Conservation (phyloP, 1,140 invertebrate genomes). For the Telenomus remus region DNA sequence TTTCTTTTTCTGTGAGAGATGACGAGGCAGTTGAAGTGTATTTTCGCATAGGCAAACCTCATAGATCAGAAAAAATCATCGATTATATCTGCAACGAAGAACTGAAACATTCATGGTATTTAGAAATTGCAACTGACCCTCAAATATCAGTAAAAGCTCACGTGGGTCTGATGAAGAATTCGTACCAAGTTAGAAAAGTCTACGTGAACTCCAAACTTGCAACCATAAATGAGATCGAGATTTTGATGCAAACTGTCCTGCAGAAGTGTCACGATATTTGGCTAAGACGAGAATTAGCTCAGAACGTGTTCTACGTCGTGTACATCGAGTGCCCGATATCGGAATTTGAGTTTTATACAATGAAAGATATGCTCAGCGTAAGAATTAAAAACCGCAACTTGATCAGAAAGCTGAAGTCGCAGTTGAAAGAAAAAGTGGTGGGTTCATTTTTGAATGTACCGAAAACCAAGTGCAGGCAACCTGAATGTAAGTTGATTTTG, state of each 20-base stretch:
- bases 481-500: constrained; percentile 11
- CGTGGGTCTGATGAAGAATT: constrained; percentile 50
- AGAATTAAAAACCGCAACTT: too few relatives aligned
- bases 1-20: constrained; percentile 66
- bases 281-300: constrained; percentile 1
- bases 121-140: constrained; percentile 12
- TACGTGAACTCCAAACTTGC: constrained; percentile 59
- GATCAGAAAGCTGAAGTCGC: constrained; percentile 18
- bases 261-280: constrained; percentile 12
- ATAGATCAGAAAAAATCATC: constrained; percentile 54
- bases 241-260: constrained; percentile 22
- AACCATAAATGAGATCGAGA: constrained; percentile 50
- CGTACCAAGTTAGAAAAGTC: constrained; percentile 23
- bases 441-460: constrained; percentile 10
- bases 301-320: constrained; percentile 54
- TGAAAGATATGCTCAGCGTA: neutral
- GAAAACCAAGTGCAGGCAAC: neutral
- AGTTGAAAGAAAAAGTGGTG: constrained; percentile 38
- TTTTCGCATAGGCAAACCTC: constrained; percentile 59
- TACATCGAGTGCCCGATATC: constrained; percentile 48
- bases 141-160: constrained; percentile 42
- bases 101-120: constrained; percentile 33
- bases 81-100: constrained; percentile 44
- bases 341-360: constrained; percentile 37
- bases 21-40: constrained; percentile 52